phyloP scores from a whole-genome alignment of 2,888 invertebrate species.

The Tipula lateralis region DNA sequence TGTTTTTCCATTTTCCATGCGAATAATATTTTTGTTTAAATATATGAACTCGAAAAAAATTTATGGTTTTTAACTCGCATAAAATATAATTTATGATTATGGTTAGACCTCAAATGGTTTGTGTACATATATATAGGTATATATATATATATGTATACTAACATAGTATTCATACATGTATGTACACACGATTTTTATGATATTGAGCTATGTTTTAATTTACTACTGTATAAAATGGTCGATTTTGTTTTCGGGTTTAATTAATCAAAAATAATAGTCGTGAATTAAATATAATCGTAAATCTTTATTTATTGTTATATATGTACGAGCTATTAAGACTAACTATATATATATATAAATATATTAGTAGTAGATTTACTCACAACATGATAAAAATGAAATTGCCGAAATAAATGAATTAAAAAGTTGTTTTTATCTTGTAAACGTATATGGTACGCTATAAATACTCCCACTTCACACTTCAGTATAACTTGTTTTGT shows the following conservation, averaged over 20 bases:
- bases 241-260: background rate
- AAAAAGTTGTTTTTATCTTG: no score
- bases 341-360: no score
- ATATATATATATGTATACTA: background rate
- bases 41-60: background rate
- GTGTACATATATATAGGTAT: background rate
- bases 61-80: slow-evolving; percentile 1
- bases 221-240: background rate
- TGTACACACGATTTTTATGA: background rate
- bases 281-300: background rate
- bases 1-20: background rate
- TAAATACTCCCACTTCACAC: no score
- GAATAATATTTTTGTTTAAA: background rate
- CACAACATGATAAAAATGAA: no score
- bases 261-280: background rate
- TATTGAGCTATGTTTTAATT: background rate
- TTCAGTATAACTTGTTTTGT: no score
- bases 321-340: no score
- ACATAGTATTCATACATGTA: background rate
- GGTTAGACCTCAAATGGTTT: slow-evolving; percentile 11
- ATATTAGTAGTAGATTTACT: no score
- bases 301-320: background rate
- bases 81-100: slow-evolving; percentile 11
- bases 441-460: no score
- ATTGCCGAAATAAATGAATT: no score